A percentile compares a stretch with the other conserved stretches of the same genome.
Evolutionary conservation across 2,113 vertebrate genomes (phyloP).

Genomic region (Calidris pugnax): DNA sequence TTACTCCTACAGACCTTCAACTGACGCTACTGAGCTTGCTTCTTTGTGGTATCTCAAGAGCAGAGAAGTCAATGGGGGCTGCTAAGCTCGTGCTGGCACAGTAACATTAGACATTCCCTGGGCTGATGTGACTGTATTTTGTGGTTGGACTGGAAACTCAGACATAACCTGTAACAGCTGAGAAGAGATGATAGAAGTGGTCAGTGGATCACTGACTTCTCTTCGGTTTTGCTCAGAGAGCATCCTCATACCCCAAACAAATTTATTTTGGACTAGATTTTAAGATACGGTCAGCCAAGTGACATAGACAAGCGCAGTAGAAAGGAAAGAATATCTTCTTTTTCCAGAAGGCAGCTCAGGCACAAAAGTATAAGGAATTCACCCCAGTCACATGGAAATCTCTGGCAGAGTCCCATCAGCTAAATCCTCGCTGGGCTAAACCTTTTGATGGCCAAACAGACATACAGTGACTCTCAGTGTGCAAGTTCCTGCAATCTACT

Average conservation of each 20-base stretch:
- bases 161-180: not conserved
- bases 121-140: not conserved
- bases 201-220: not conserved
- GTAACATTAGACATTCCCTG: not conserved
- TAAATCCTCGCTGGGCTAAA: not conserved
- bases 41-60: not conserved
- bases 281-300: not conserved
- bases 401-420: not conserved
- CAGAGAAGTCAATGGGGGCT: rapidly evolving
- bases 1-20: not conserved
- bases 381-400: not conserved
- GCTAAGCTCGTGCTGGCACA: not conserved
- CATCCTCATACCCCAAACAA: not conserved
- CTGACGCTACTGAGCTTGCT: not conserved
- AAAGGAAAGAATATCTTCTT: not conserved
- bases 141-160: not conserved
- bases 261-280: not conserved
- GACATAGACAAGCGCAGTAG: not conserved
- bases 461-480: not conserved
- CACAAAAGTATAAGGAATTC: not conserved
- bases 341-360: not conserved
- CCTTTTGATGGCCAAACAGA: not conserved
- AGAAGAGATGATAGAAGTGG: not conserved
- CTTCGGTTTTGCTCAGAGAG: not conserved
- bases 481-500: not conserved